phyloP scores from a whole-genome alignment of 2,888 invertebrate species.

The Osmoderma eremita region DNA sequence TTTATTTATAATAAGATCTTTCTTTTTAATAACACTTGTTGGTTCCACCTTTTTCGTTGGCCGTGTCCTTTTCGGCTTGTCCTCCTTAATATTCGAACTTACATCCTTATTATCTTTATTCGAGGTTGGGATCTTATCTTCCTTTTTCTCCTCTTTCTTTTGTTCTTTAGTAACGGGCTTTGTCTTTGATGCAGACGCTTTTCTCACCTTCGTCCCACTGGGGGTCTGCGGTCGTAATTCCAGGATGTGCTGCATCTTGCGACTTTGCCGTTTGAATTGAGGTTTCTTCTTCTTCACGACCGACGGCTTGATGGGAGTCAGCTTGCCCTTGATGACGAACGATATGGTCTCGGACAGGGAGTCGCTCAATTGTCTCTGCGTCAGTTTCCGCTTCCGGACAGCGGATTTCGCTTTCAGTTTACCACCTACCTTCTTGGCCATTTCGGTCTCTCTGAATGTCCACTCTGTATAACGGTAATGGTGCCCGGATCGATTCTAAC shows the following conservation, averaged over 20 bases:
- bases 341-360: constrained; percentile 61
- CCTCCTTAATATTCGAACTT: constrained; percentile 39
- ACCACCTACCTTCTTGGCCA: constrained; percentile 45
- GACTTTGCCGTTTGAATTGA: constrained; percentile 45
- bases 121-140: constrained; percentile 49
- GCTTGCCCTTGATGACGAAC: constrained; percentile 61
- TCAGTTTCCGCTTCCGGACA: constrained; percentile 54
- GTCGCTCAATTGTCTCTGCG: constrained; percentile 54
- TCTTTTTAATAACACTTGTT: constrained; percentile 35
- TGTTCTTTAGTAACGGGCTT: constrained; percentile 37
- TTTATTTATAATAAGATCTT: constrained; percentile 45
- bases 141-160: constrained; percentile 46
- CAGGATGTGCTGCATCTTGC: constrained; percentile 18
- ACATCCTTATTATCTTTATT: constrained; percentile 41
- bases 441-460: constrained; percentile 31
- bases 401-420: constrained; percentile 49
- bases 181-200: neutral
- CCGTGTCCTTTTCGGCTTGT: constrained; percentile 43
- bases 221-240: constrained; percentile 8
- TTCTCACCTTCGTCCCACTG: neutral
- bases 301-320: constrained; percentile 56
- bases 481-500: constrained; percentile 2
- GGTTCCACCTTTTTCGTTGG: constrained; percentile 44
- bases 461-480: too few species aligned
- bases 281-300: constrained; percentile 39